Conservation (phyloP, 1,140 invertebrate species). For the Cephus cinctus region DNA sequence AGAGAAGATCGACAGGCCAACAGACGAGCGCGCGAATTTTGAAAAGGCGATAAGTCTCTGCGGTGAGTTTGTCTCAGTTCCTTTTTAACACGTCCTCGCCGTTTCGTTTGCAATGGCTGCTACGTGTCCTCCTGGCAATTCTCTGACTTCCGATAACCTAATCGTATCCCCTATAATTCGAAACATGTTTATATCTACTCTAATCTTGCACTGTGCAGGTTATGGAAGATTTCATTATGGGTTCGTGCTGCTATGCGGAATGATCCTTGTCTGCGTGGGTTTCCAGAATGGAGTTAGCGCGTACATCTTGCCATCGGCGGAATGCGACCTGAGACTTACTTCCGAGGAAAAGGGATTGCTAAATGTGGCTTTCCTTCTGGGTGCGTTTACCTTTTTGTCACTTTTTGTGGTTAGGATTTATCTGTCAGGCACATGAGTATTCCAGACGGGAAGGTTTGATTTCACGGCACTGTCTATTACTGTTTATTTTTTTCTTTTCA, state of each 20-base stretch:
- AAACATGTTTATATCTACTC: too few relatives aligned
- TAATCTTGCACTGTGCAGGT: too few relatives aligned
- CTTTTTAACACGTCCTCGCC: not conserved
- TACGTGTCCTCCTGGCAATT: too few relatives aligned
- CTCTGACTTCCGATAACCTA: too few relatives aligned
- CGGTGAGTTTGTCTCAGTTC: constrained; percentile 18
- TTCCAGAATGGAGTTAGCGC: constrained; percentile 63
- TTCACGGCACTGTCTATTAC: too few relatives aligned
- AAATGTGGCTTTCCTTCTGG: constrained; percentile 61
- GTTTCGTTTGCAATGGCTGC: not conserved
- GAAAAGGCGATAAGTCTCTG: constrained; percentile 34
- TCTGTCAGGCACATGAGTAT: not conserved
- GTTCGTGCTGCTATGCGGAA: constrained; percentile 35
- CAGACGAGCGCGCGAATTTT: constrained; percentile 28
- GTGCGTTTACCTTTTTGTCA: constrained; percentile 29
- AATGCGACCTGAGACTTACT: constrained; percentile 58
- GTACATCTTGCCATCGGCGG: constrained; percentile 58
- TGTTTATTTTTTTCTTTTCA: constrained; percentile 1
- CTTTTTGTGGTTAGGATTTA: not conserved
- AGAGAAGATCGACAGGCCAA: constrained; percentile 22
- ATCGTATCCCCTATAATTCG: too few relatives aligned
- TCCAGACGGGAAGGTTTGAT: too few relatives aligned
- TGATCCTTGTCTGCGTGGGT: constrained; percentile 57
- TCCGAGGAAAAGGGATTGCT: constrained; percentile 59
- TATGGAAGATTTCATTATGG: constrained; percentile 41